Conservation (phyloP, 1,140 invertebrate species). For the Tetragonula clypearis region DNA sequence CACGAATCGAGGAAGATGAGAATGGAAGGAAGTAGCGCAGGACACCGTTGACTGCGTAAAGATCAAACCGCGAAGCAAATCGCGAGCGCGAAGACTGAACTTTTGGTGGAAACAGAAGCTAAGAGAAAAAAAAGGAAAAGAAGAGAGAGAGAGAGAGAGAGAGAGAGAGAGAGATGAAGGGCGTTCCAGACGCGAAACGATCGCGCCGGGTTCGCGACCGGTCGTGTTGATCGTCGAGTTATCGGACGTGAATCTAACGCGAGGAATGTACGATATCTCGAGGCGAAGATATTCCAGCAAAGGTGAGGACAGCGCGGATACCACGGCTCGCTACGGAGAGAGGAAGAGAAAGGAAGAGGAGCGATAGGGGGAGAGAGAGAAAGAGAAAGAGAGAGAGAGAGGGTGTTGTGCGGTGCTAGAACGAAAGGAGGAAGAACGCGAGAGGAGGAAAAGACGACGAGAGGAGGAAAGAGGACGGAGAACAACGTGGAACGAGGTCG, state of each 20-base stretch:
- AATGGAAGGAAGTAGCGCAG: neutral
- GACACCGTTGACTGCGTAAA: neutral
- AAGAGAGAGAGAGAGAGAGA: neutral
- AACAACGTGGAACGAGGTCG: slow-evolving; percentile 30
- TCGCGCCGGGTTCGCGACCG: slow-evolving; percentile 60
- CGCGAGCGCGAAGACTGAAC: neutral
- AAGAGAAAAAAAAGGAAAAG: neutral
- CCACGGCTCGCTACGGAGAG: slow-evolving; percentile 4
- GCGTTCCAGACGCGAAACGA: slow-evolving; percentile 38
- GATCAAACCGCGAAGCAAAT: neutral
- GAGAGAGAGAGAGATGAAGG: slow-evolving; percentile 29
- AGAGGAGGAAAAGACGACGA: neutral
- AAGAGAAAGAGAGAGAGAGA: neutral
- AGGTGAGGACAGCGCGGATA: slow-evolving; percentile 46
- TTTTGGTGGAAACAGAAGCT: slow-evolving; percentile 5
- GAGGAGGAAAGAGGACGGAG: slow-evolving; percentile 17
- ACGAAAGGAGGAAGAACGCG: neutral
- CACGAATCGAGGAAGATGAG: neutral
- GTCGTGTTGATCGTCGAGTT: slow-evolving; percentile 58
- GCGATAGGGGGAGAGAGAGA: neutral
- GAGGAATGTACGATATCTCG: slow-evolving; percentile 64
- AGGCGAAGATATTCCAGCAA: slow-evolving; percentile 42
- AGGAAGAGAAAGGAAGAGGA: neutral
- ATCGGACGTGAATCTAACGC: slow-evolving; percentile 56
- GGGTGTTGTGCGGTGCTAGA: slow-evolving; percentile 20